phyloP scores from a whole-genome alignment of 2,113 vertebrate species.

The Hippocampus abdominalis region DNA sequence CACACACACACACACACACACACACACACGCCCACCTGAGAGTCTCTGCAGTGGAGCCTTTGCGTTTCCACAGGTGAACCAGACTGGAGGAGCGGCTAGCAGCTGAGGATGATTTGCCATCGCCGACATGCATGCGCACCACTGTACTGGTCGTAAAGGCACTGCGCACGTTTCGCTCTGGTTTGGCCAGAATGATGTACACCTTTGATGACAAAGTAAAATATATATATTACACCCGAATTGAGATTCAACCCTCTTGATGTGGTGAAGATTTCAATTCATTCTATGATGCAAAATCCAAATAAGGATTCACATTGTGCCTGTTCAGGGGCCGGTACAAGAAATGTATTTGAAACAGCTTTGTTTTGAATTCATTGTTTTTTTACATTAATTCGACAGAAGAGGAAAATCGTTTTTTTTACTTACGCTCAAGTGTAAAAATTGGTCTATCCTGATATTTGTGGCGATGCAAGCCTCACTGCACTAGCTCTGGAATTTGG shows the following conservation, averaged over 20 bases:
- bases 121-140: constrained; percentile 97
- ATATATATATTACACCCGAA: background rate
- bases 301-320: no score
- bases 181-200: constrained; percentile 97
- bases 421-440: no score
- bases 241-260: background rate
- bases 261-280: no score
- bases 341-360: no score
- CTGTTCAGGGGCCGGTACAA: no score
- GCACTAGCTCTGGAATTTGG: no score
- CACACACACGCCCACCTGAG: constrained; percentile 77
- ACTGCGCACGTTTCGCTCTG: constrained; percentile 95
- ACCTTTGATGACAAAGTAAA: constrained; percentile 58
- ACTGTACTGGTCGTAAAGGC: constrained; percentile 96
- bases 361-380: no score
- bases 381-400: no score
- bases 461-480: no score
- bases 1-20: constrained; percentile 12
- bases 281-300: no score
- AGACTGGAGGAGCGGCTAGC: constrained; percentile 94
- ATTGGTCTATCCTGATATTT: no score
- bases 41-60: constrained; percentile 92
- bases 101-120: constrained; percentile 90
- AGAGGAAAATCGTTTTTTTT: no score
- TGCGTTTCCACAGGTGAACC: constrained; percentile 93